These are phyloP conservation scores for Lathronympha strigana DNA, from an alignment of 2,888 invertebrate species.

Conservation along the genomic window DNA sequence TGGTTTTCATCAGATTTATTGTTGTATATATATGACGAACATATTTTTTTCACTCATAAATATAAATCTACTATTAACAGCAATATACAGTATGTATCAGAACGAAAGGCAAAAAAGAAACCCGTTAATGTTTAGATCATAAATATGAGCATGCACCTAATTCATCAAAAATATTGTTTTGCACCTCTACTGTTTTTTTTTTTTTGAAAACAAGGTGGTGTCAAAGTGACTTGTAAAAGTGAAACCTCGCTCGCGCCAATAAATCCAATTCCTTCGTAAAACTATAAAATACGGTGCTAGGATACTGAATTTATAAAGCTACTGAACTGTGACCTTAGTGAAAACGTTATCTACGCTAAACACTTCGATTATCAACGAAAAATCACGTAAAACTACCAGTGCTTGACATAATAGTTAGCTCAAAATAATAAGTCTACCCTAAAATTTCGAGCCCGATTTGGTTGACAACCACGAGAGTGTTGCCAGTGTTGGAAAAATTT, in stretches of 20 bases:
- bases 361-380: not conserved
- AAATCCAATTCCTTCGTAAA: not conserved
- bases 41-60: too few relatives aligned
- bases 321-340: not conserved
- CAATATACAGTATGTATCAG: too few relatives aligned
- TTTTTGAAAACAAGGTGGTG: constrained; percentile 42
- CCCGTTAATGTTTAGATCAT: too few relatives aligned
- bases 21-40: too few relatives aligned
- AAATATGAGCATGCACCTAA: too few relatives aligned
- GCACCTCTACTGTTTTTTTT: too few relatives aligned
- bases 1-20: too few relatives aligned
- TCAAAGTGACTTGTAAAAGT: not conserved
- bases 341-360: not conserved
- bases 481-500: not conserved
- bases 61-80: too few relatives aligned
- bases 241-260: constrained; percentile 4
- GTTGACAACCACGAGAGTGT: constrained; percentile 5
- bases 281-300: not conserved
- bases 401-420: not conserved
- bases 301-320: not conserved
- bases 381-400: not conserved
- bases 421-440: not conserved
- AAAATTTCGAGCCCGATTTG: not conserved
- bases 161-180: too few relatives aligned
- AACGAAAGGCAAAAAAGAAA: too few relatives aligned